Evolutionary conservation across 1,140 invertebrate species (phyloP).

Genomic region (Laupala kohalensis): DNA sequence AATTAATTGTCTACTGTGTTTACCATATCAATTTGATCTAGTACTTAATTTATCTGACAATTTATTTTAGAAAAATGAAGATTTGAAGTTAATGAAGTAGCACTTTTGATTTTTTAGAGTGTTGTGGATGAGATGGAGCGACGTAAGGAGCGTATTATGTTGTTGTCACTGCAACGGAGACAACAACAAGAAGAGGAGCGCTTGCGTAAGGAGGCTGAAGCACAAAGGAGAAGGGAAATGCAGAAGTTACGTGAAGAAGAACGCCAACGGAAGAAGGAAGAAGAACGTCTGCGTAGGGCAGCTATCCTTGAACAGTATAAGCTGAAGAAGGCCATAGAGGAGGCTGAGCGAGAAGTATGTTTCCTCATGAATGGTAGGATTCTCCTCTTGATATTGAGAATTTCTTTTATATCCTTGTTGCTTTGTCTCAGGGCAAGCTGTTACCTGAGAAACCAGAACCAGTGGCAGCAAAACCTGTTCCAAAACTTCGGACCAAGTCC

Average conservation of each 20-base stretch:
- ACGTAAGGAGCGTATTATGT: conserved; percentile 77
- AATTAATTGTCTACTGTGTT: too few relatives aligned
- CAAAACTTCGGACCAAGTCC: conserved; percentile 19
- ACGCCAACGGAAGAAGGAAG: conserved; percentile 72
- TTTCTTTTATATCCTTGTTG: background rate
- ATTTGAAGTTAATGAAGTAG: background rate
- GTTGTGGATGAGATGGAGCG: conserved; percentile 77
- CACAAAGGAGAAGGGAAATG: conserved; percentile 56
- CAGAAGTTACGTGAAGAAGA: conserved; percentile 78
- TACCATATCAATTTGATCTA: too few relatives aligned
- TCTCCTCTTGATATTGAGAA: background rate
- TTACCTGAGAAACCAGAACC: conserved; percentile 20
- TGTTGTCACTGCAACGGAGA: conserved; percentile 70
- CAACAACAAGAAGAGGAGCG: conserved; percentile 80
- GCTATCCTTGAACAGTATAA: conserved; percentile 88
- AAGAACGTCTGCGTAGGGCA: conserved; percentile 73
- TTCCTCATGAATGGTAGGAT: background rate
- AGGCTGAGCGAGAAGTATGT: conserved; percentile 72
- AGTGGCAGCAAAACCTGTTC: conserved; percentile 23
- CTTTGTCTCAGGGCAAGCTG: conserved; percentile 15
- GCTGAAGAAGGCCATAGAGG: conserved; percentile 85
- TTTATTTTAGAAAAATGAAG: too few relatives aligned
- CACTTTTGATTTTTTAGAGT: background rate
- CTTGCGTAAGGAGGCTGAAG: conserved; percentile 70
- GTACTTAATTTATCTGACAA: too few relatives aligned